Base-by-base conservation (phyloP, 2,797 vertebrate species). In the Australoheros facetus region DNA sequence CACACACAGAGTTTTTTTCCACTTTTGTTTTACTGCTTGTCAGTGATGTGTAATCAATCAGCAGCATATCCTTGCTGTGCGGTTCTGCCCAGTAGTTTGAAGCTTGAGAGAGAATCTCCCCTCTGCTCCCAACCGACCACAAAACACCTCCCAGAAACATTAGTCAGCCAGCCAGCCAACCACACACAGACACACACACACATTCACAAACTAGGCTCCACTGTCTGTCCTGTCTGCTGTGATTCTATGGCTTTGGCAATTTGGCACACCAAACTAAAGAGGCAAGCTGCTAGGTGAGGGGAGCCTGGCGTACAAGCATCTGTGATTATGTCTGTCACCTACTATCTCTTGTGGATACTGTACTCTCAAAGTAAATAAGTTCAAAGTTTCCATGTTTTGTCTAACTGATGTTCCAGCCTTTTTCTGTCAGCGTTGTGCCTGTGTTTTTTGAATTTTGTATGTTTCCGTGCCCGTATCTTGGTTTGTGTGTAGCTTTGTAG, bases 281-380 rank as follows among this genome's bases (percentile, higher is more conserved):
- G 89, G 72, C 88, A 94, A 92, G 92, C 92, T 94, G 94, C 91
- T 93, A 91, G 91, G 90, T 92, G 88, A 93, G 84, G 86, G 88
- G 70, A 91, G 88, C 75, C 86, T 89, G 86, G 88, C 76, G 71
- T 92, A 94, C 86, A 89, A 90, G 90, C 92, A 92, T 93, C 91
- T 93, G 91, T 89, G 90, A 87, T 87, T 87, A 57, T 93, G 91
- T 93, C 92, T 93, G 92, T 92, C 93, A 90, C 91, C 89, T 91
- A 69, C 82, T 75, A 81, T 91, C 86, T 89, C 89, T 84, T 80
- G 87, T 86, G 88, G 85, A 78, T 62, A 81, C 70, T 66, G 75
- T 32, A 79, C 66, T 73, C 72, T 81, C 74, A 70, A 79, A 85
- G 66, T 79, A 60, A 73, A 21, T 55, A 14, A 6, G 77, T 54